A percentile compares a stretch with the other conserved stretches of the same genome.
Conservation (phyloP, 2,113 vertebrate species). For the Clarias gariepinus region DNA sequence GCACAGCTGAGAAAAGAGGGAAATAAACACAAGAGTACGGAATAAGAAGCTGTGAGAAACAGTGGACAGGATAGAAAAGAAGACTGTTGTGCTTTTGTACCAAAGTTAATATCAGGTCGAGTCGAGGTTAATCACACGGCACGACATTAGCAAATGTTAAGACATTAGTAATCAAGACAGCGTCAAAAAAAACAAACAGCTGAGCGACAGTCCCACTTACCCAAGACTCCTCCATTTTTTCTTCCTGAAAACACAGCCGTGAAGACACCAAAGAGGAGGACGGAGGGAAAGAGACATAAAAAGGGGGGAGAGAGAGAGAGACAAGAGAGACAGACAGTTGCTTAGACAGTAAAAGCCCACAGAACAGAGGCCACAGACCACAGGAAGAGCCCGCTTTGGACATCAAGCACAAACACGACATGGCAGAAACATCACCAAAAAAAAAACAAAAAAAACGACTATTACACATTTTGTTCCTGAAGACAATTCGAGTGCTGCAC, state of each 20-base stretch:
- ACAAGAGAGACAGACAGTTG: conserved; percentile 65
- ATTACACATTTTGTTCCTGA: not conserved
- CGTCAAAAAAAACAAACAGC: conserved; percentile 64
- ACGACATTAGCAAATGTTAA: conserved; percentile 20
- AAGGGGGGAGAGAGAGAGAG: conserved; percentile 39
- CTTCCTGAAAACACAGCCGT: conserved; percentile 94
- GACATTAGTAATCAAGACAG: conserved; percentile 46
- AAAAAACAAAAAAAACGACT: not conserved
- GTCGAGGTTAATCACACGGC: conserved; percentile 18
- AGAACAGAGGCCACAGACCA: conserved; percentile 76
- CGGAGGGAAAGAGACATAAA: conserved; percentile 78
- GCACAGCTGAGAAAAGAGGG: not conserved
- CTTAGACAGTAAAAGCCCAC: conserved; percentile 87
- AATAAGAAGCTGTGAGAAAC: not conserved
- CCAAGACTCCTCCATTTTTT: conserved; percentile 99
- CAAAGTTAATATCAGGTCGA: not conserved
- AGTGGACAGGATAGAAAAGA: not conserved
- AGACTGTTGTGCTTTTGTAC: not conserved
- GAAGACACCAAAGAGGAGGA: conserved; percentile 83
- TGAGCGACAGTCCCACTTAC: conserved; percentile 84
- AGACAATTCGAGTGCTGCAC: too few species aligned
- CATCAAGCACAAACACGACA: conserved; percentile 40
- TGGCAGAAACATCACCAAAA: not conserved
- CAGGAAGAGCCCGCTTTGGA: conserved; percentile 25
- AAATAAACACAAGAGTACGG: too few species aligned